Conservation (phyloP, 2,797 vertebrate genomes). For the Brachyrhaphis roseni region DNA sequence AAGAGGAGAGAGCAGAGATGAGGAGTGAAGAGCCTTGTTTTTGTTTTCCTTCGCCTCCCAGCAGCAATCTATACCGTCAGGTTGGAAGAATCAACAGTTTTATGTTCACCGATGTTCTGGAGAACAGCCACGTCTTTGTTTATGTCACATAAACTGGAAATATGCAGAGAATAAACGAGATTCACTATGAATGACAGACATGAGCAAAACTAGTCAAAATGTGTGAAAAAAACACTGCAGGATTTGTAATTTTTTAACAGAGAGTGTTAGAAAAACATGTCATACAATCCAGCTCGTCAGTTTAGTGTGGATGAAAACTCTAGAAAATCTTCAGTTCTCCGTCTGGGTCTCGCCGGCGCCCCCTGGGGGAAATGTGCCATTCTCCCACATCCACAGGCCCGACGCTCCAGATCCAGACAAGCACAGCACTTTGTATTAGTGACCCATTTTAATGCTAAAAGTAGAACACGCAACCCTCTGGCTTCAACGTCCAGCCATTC, state of each 20-base stretch:
- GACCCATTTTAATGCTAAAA: slow-evolving; percentile 51
- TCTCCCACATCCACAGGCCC: slow-evolving; percentile 17
- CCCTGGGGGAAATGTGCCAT: slow-evolving; percentile 23
- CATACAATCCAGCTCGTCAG: too few species aligned
- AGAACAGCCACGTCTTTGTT: slow-evolving; percentile 11
- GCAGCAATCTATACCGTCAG: slow-evolving; percentile 39
- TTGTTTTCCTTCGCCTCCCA: slow-evolving; percentile 32
- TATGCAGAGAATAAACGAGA: neutral
- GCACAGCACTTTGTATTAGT: slow-evolving; percentile 43
- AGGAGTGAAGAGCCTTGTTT: slow-evolving; percentile 18
- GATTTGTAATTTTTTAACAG: neutral
- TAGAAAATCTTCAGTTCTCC: slow-evolving; percentile 21
- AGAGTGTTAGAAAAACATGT: neutral
- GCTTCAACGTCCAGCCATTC: slow-evolving; percentile 5
- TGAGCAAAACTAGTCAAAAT: neutral
- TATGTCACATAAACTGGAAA: slow-evolving; percentile 9
- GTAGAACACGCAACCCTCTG: slow-evolving; percentile 18
- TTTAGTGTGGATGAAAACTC: slow-evolving; percentile 22
- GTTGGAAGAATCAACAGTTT: slow-evolving; percentile 25
- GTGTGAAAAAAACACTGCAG: neutral
- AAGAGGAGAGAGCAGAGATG: neutral
- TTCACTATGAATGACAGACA: slow-evolving; percentile 10
- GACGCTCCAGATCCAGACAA: slow-evolving; percentile 27
- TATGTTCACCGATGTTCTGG: slow-evolving; percentile 14
- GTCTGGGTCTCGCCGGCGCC: slow-evolving; percentile 25